Evolutionary conservation across 1,140 invertebrate genomes (phyloP).

Genomic region (Hypothenemus hampei): DNA sequence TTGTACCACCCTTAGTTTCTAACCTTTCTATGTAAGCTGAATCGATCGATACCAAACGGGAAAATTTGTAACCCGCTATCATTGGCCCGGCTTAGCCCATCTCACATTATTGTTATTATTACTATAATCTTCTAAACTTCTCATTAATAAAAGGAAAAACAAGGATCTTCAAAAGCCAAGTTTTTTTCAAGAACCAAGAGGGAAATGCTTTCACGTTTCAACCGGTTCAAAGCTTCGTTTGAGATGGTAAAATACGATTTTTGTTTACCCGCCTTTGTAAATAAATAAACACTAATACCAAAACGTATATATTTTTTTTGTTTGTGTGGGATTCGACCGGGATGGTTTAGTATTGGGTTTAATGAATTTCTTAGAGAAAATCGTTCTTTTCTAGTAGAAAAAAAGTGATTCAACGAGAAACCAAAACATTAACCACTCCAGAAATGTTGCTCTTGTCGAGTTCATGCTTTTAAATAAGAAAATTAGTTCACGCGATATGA

Average conservation of each 20-base stretch:
- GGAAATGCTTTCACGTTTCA: constrained; percentile 4
- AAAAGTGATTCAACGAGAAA: too few species aligned
- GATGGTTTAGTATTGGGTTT: neutral
- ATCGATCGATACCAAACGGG: constrained; percentile 19
- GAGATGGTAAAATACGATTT: constrained; percentile 4
- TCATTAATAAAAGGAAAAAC: neutral
- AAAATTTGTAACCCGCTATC: constrained; percentile 21
- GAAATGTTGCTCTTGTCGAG: neutral
- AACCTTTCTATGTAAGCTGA: constrained; percentile 18
- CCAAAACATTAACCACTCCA: too few species aligned
- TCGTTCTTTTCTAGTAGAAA: neutral
- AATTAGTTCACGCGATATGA: neutral
- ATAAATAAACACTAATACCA: constrained; percentile 1
- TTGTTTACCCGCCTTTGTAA: constrained; percentile 6
- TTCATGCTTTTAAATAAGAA: neutral
- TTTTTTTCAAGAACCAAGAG: neutral
- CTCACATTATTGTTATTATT: constrained; percentile 18
- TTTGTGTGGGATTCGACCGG: neutral
- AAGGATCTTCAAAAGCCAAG: neutral
- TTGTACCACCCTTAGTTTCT: constrained; percentile 19
- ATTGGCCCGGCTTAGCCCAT: constrained; percentile 16
- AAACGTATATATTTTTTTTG: constrained; percentile 2
- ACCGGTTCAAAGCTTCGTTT: constrained; percentile 7
- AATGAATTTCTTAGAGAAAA: neutral
- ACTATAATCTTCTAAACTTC: constrained; percentile 6